These are phyloP conservation scores for Spheniscus mendiculus DNA, from an alignment of 2,113 vertebrate genomes.

Conservation along the genomic window DNA sequence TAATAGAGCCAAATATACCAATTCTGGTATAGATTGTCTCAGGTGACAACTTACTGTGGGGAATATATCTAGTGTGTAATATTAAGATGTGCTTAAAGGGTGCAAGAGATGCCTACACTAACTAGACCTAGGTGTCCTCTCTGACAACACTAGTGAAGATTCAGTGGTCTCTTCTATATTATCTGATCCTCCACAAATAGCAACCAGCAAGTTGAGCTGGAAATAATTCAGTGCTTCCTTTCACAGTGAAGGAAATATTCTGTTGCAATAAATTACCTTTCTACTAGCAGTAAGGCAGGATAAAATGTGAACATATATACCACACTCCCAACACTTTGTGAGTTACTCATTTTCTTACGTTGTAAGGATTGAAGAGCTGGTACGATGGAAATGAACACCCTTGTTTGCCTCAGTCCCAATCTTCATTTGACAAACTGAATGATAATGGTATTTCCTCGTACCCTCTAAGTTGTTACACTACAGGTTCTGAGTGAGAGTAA, in stretches of 20 bases:
- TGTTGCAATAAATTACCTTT: background rate
- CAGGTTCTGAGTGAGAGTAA: background rate
- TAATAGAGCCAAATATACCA: background rate
- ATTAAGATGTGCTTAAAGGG: background rate
- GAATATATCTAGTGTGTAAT: background rate
- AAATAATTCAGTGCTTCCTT: background rate
- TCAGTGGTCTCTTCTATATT: background rate
- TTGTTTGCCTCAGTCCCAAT: background rate
- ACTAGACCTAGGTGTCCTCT: background rate
- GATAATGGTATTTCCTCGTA: background rate
- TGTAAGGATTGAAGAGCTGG: background rate
- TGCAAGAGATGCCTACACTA: background rate
- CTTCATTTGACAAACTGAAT: background rate
- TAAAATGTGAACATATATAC: background rate
- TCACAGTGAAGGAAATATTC: background rate
- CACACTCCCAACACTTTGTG: background rate
- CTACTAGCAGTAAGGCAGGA: background rate
- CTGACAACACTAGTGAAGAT: background rate
- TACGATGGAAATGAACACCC: background rate
- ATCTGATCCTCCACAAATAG: background rate
- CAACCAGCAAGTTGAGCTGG: background rate
- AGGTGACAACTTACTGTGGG: background rate
- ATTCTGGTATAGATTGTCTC: background rate
- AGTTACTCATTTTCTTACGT: background rate
- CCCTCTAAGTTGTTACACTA: accelerated